phyloP scores from a whole-genome alignment of 2,113 vertebrate species.

The Narcine bancroftii region DNA sequence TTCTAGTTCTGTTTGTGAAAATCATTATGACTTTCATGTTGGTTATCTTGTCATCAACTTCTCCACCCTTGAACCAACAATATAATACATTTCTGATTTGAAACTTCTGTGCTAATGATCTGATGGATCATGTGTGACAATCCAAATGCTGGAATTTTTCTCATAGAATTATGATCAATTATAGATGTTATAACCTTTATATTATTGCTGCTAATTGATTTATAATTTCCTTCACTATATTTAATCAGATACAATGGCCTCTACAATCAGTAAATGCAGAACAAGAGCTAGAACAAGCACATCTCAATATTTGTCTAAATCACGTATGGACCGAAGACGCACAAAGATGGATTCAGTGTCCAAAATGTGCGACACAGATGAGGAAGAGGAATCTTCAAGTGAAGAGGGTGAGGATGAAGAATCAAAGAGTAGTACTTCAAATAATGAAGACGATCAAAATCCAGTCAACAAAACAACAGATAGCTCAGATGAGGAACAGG shows the following conservation, averaged over 20 bases:
- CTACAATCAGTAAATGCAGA: neutral
- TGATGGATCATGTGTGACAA: neutral
- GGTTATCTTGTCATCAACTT: neutral
- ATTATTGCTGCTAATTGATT: neutral
- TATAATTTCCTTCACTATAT: neutral
- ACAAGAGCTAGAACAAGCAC: neutral
- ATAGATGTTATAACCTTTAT: neutral
- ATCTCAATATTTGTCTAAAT: neutral
- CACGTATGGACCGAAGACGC: conserved; percentile 22
- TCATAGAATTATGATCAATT: neutral
- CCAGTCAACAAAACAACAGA: neutral
- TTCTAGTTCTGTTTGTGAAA: neutral
- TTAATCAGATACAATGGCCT: conserved; percentile 17
- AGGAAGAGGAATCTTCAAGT: neutral
- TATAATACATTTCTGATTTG: neutral
- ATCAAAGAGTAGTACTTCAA: neutral
- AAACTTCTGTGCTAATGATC: neutral
- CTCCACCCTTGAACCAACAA: neutral
- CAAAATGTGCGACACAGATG: neutral
- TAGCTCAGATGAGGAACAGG: neutral
- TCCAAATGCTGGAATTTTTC: too few species aligned
- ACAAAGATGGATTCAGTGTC: conserved; percentile 7
- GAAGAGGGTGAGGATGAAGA: neutral
- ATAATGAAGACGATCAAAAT: neutral
- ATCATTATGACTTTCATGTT: neutral